Base-by-base conservation (phyloP, 2,888 invertebrate species). In the Drosophila setosimentum region DNA sequence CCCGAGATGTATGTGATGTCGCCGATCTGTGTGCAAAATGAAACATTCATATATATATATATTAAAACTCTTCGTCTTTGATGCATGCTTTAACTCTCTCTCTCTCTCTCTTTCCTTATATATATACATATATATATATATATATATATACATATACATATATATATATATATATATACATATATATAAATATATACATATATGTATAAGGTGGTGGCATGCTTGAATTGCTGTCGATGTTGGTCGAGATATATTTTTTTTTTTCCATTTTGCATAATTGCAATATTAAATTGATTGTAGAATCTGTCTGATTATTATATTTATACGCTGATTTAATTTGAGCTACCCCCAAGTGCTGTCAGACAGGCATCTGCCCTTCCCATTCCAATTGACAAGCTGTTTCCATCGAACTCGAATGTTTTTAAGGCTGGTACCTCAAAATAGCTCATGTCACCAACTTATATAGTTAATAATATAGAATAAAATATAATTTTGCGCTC, bases 1-100 rank as follows among this genome's bases (percentile, higher is more conserved):
- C 98, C 98, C 82, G 98, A 97, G 58, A 98, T 96, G 91, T 96
- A 96, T 71, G 98, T 96, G 79, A 97, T 95, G 88, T 97, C 96
- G 66, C 96, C 97, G 57, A 98, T 94, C 97, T 97, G 64, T 45
- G 24, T 24, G 1, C 21, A 45, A 45, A 45, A 45, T 24, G 8
- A 4, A 45, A 24, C 8, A 35, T 40, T 18, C 18, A 10, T n/a
- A 40, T 10, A 40, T 40, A 10, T 4, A 33, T 11, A 32, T 11
- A 21, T 16, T 33, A 33, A 33, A 35, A 35, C 35, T 35, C 2
- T 18, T 5, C 0, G 32, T 33, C 32, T 33, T 33, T 33, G 32
- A 11, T 32, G 32, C 11, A 3, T 11, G 32, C 32, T 32, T 0
- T 11, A 32, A 32, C 32, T 32, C 32, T 32, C 32, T 32, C 10